phyloP scores from a whole-genome alignment of 2,113 vertebrate species.

The Centropus bengalensis region DNA sequence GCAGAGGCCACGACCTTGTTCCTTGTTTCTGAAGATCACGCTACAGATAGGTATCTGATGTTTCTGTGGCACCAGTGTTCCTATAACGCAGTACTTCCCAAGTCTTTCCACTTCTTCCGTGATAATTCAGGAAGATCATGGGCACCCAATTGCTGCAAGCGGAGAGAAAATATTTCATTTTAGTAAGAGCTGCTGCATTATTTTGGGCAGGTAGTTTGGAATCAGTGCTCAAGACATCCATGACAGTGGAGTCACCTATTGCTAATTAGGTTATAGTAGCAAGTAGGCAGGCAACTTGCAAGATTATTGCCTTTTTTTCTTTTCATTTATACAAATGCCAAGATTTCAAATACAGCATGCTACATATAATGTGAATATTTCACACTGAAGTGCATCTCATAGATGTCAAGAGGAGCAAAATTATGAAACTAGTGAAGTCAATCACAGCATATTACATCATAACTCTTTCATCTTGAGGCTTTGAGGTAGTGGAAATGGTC shows the following conservation, averaged over 20 bases:
- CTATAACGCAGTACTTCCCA: neutral
- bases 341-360: neutral
- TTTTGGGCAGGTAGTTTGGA: neutral
- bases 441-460: neutral
- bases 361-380: neutral
- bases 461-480: neutral
- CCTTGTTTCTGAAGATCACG: neutral
- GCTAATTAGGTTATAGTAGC: neutral
- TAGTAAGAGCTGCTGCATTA: neutral
- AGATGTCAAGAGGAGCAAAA: neutral
- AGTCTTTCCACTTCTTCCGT: neutral
- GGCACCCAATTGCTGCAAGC: neutral
- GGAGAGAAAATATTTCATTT: neutral
- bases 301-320: neutral
- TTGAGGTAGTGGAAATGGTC: too few species aligned
- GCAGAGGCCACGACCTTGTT: neutral
- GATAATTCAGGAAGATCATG: neutral
- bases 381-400: neutral
- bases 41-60: neutral
- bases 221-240: neutral
- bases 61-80: neutral
- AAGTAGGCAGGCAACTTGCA: slow-evolving; percentile 1
- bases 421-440: neutral
- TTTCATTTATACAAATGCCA: neutral
- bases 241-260: neutral